Evolutionary conservation across 2,888 invertebrate species (phyloP), one percentile per base, ranked within the genome.

Genomic region (Molanna angustata): DNA sequence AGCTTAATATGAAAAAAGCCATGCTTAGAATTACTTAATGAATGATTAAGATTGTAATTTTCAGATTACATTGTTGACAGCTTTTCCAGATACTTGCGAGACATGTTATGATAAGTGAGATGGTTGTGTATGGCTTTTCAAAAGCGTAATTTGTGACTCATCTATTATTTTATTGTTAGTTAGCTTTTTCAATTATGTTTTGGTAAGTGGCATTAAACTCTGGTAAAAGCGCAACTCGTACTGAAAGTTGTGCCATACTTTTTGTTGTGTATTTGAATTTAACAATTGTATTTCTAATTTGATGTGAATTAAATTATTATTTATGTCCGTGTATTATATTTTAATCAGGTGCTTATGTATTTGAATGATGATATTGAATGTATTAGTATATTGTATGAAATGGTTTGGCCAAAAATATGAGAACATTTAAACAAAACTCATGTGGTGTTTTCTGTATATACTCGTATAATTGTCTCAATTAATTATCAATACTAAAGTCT

Each of bases 101-200:
- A 45, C 27, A 18, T 47, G 54, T 49, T 50, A 44, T 40, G 55
- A 48, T 47, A 43, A 47, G 31, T 43, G 55, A 55, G 48, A 56
- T 51, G 58, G 58, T 58, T 58, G 58, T 58, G 58, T 58, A 41
- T 19, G 54, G 58, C 58, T 58, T 58, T 54, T 39, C 51, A 49
- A 58, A 58, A 58, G 58, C 56, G 48, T 52, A 54, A 52, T 57
- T 48, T 54, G 48, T 54, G 45, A 51, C 40, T 50, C 43, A 20
- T 45, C 54, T 50, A 50, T 54, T 50, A 50, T 50, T 50, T 53
- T 50, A 54, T 57, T 43, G 37, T 54, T 45, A 54, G 44, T 46
- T 56, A 56, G 41, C 52, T 37, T 52, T 49, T 41, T 50, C 21
- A 33, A 17, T 14, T 50, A 31, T 21, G 13, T 37, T 41, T 40